A percentile compares a stretch with the other conserved stretches of the same genome.
Conservation (phyloP, 2,113 vertebrate species). For the Charina bottae region DNA sequence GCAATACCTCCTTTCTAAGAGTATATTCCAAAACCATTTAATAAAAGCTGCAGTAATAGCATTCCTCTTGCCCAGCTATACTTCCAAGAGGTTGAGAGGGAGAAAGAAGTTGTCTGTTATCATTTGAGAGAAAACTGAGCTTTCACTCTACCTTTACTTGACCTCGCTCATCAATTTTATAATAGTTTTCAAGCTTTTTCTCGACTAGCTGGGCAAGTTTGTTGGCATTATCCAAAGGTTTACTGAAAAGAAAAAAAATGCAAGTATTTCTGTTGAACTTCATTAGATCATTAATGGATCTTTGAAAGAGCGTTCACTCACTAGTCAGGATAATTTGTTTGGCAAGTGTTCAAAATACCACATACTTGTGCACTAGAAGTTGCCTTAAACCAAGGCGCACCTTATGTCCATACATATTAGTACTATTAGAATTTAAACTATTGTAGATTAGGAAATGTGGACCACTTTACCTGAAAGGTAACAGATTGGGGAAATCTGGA, state of each 20-base stretch:
- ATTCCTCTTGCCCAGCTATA: not conserved
- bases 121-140: not conserved
- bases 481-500: not conserved
- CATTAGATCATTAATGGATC: slow-evolving; percentile 35
- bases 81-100: not conserved
- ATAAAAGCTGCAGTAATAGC: not conserved
- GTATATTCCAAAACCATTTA: not conserved
- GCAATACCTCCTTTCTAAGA: not conserved
- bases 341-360: not conserved
- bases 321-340: not conserved
- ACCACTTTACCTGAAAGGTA: not conserved
- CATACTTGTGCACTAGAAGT: not conserved
- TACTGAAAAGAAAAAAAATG: slow-evolving; percentile 74
- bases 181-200: slow-evolving; percentile 84
- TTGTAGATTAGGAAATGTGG: not conserved
- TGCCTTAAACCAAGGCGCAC: not conserved
- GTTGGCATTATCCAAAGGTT: slow-evolving; percentile 82
- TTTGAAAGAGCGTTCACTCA: not conserved
- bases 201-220: slow-evolving; percentile 90
- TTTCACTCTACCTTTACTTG: slow-evolving; percentile 86
- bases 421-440: not conserved
- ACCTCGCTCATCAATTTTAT: slow-evolving; percentile 83
- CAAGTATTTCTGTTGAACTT: slow-evolving; percentile 31
- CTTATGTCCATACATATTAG: not conserved
- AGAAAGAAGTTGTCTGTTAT: not conserved